A percentile compares a stretch with the other conserved stretches of the same genome.
Conservation (phyloP, 2,888 invertebrate genomes). For the Philonicus albiceps region DNA sequence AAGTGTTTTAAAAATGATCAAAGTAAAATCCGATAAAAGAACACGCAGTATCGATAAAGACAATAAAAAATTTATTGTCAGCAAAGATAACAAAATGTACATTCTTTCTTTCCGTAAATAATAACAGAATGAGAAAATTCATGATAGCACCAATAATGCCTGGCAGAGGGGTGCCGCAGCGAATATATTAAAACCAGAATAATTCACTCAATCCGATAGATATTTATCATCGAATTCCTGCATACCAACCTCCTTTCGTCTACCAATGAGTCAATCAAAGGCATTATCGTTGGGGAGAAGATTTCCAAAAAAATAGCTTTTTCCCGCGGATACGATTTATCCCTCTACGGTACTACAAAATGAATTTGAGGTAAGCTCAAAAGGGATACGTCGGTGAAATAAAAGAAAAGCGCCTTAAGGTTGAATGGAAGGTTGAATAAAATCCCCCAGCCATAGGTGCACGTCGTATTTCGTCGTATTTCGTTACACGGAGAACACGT, state of each 20-base stretch:
- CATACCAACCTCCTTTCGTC: not conserved
- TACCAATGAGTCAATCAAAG: constrained; percentile 43
- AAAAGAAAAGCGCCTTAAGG: not conserved
- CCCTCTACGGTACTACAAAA: not conserved
- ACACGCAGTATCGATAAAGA: not conserved
- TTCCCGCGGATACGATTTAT: not conserved
- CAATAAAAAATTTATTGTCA: constrained; percentile 9
- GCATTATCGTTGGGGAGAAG: constrained; percentile 28
- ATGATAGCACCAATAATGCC: not conserved
- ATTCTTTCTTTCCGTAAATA: not conserved
- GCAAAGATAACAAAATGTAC: not conserved
- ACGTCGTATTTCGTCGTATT: constrained; percentile 9
- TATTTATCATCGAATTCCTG: not conserved
- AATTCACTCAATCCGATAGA: not conserved
- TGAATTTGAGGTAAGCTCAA: not conserved
- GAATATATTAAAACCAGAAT: constrained; percentile 20
- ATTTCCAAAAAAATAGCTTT: not conserved
- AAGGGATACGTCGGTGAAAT: not conserved
- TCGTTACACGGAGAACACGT: not conserved
- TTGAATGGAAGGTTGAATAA: not conserved
- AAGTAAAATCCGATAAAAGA: not conserved
- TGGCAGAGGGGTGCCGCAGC: not conserved
- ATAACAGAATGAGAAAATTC: not conserved
- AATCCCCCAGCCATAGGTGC: not conserved
- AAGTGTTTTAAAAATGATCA: not conserved